phyloP scores from a whole-genome alignment of 2,888 invertebrate species.

The Elaeidobius kamerunicus region DNA sequence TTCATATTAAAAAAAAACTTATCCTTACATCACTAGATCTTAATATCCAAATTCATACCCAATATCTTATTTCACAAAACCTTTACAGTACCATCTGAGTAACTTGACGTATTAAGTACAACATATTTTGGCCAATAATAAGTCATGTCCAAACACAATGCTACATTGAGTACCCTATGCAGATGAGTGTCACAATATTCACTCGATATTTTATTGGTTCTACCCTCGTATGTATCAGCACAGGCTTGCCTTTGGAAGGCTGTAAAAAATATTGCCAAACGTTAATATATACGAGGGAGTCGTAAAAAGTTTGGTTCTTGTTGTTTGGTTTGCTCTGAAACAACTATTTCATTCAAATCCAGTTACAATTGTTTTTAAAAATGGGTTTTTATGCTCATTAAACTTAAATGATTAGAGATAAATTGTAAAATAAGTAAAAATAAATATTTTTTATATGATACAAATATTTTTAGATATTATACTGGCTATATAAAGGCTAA shows the following conservation, averaged over 20 bases:
- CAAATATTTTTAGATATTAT: neutral
- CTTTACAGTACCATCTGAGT: slow-evolving; percentile 20
- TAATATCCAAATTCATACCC: slow-evolving; percentile 18
- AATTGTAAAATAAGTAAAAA: neutral
- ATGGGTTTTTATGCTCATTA: neutral
- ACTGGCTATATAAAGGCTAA: neutral
- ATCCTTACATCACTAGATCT: slow-evolving; percentile 16
- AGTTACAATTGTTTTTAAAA: neutral
- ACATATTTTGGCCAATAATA: slow-evolving; percentile 21
- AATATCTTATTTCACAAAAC: slow-evolving; percentile 9
- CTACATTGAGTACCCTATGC: slow-evolving; percentile 13
- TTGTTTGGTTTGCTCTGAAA: slow-evolving; percentile 11
- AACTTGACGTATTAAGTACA: slow-evolving; percentile 25
- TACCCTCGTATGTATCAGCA: neutral
- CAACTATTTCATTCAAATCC: neutral
- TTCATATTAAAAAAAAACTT: slow-evolving; percentile 17
- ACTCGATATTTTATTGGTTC: slow-evolving; percentile 6
- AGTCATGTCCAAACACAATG: slow-evolving; percentile 10
- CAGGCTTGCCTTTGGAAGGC: neutral
- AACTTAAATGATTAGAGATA: neutral
- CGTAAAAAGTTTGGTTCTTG: slow-evolving; percentile 22
- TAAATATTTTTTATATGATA: too few relatives aligned
- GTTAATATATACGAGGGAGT: slow-evolving; percentile 6
- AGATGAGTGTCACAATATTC: slow-evolving; percentile 7
- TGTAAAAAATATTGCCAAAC: neutral